These are phyloP conservation scores for Diarsia brunnea DNA, from an alignment of 2,888 invertebrate genomes.

Conservation along the genomic window DNA sequence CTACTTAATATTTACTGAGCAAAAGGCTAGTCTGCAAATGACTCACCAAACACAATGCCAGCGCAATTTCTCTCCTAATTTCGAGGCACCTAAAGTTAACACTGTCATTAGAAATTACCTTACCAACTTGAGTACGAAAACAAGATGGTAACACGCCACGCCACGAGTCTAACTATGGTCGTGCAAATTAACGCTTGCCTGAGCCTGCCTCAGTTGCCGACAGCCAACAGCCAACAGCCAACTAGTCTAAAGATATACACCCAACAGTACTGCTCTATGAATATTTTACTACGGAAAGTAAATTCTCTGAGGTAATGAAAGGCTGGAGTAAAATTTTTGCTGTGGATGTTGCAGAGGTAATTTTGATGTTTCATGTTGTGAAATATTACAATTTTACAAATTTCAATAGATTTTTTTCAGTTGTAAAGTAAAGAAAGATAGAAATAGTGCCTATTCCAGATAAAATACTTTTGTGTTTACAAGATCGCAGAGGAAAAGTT, in stretches of 20 bases:
- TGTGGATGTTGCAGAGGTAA: conserved; percentile 1
- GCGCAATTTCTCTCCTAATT: conserved; percentile 22
- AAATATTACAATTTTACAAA: background rate
- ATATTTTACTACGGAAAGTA: conserved; percentile 58
- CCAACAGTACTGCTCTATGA: conserved; percentile 56
- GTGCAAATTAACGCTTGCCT: conserved; percentile 56
- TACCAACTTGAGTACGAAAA: conserved; percentile 34
- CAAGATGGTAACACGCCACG: conserved; percentile 46
- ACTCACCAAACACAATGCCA: conserved; percentile 16
- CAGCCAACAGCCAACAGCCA: conserved; percentile 40
- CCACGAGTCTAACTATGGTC: conserved; percentile 53
- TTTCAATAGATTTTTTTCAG: background rate
- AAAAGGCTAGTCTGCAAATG: background rate
- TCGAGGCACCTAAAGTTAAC: conserved; percentile 39
- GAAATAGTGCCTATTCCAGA: background rate
- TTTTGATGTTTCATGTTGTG: conserved; percentile 7
- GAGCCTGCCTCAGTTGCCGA: conserved; percentile 43
- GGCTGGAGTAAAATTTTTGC: conserved; percentile 28
- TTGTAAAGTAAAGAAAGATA: background rate
- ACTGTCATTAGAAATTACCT: conserved; percentile 59
- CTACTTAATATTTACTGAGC: background rate
- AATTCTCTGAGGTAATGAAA: conserved; percentile 42
- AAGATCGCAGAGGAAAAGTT: background rate
- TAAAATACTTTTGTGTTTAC: background rate
- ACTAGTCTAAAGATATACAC: conserved; percentile 61